Conservation (phyloP, 2,797 vertebrate species). For the Syngnathus acus region DNA sequence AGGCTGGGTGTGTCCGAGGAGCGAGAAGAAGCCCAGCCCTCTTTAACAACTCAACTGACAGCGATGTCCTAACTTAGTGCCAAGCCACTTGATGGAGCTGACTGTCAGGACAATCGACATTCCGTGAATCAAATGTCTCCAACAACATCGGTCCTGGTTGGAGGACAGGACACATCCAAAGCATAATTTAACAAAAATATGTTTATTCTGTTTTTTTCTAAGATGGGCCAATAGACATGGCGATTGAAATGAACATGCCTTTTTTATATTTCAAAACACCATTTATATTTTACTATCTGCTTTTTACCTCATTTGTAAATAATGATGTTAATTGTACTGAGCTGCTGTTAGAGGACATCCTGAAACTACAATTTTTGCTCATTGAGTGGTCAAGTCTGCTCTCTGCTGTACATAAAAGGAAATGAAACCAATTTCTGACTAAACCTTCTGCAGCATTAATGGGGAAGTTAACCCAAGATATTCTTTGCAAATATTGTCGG, state of each 20-base stretch:
- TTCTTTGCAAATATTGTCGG: too few relatives aligned
- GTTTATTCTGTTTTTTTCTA: too few relatives aligned
- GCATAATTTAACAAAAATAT: not conserved
- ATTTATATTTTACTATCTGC: not conserved
- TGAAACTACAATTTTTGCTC: not conserved
- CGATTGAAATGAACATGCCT: not conserved
- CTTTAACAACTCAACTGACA: conserved; percentile 12
- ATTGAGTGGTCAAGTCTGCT: conserved; percentile 23
- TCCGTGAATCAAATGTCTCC: conserved; percentile 25
- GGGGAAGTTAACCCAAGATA: too few relatives aligned
- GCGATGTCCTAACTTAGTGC: conserved; percentile 6
- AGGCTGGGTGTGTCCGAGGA: not conserved
- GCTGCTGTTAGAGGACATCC: conserved; percentile 1
- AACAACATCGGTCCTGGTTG: conserved; percentile 5
- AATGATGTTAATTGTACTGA: conserved; percentile 1
- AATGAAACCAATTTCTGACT: not conserved
- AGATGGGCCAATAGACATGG: not conserved
- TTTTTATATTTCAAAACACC: not conserved
- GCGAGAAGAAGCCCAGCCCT: conserved; percentile 18
- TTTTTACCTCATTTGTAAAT: not conserved
- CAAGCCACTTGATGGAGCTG: conserved; percentile 12
- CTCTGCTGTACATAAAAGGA: conserved; percentile 35
- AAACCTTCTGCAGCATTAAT: not conserved
- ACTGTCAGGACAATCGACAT: conserved; percentile 40
- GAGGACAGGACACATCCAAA: conserved; percentile 5